A percentile compares a stretch with the other conserved stretches of the same genome.
Evolutionary conservation across 2,113 vertebrate species (phyloP).

Genomic region (Patagioenas fasciata): DNA sequence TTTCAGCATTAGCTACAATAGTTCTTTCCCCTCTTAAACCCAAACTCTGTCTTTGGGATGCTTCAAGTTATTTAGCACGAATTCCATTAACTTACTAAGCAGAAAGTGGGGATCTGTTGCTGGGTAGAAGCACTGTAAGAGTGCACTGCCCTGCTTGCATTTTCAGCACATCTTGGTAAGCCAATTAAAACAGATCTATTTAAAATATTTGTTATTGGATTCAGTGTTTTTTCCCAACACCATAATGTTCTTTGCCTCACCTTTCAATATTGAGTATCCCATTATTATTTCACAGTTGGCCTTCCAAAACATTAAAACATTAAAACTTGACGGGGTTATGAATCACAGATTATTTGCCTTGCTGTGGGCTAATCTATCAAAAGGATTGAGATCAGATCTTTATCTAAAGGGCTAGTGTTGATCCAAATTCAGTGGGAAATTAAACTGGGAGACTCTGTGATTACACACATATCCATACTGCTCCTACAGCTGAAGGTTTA

Average conservation of each 20-base stretch:
- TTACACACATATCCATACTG: neutral
- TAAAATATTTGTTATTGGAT: conserved; percentile 25
- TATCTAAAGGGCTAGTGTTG: neutral
- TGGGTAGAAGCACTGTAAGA: neutral
- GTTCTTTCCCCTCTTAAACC: neutral
- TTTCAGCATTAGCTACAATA: neutral
- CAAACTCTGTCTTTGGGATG: neutral
- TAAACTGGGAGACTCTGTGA: neutral
- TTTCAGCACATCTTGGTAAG: neutral
- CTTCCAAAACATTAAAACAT: conserved; percentile 50
- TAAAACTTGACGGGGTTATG: neutral
- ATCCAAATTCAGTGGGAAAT: conserved; percentile 14
- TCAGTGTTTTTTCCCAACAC: conserved; percentile 15
- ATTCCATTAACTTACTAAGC: neutral
- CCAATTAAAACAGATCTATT: conserved; percentile 51
- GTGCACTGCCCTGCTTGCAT: conserved; percentile 2
- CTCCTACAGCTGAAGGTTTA: neutral
- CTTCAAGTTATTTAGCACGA: neutral
- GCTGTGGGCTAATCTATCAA: conserved; percentile 16
- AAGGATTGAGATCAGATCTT: neutral
- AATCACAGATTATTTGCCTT: conserved; percentile 41
- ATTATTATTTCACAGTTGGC: conserved; percentile 43
- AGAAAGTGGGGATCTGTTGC: neutral
- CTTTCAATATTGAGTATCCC: conserved; percentile 27
- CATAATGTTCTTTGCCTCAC: conserved; percentile 6